Percentiles rank a stretch among this genome's conserved stretches.
Evolutionary conservation across 2,113 vertebrate genomes (phyloP).

Genomic region (Rattus norvegicus): DNA sequence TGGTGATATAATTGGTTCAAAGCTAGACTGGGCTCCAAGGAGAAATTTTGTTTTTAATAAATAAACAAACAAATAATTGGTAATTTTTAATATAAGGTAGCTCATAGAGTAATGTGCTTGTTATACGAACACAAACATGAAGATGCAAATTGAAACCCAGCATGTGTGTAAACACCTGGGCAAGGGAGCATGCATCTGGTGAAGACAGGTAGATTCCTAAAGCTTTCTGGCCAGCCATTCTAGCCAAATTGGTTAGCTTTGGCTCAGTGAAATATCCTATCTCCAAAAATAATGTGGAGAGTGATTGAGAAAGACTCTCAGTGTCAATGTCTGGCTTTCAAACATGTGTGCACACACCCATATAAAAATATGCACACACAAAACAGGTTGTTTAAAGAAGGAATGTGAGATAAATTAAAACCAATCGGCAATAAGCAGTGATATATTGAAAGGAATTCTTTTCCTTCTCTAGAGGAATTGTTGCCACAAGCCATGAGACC

Average conservation of each 20-base stretch:
- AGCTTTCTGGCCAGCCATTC: not conserved
- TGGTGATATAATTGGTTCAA: not conserved
- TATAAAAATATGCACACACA: not conserved
- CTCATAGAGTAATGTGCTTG: not conserved
- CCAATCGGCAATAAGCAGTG: not conserved
- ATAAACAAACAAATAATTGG: not conserved
- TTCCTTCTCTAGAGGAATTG: not conserved
- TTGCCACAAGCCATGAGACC: not conserved
- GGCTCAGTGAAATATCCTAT: not conserved
- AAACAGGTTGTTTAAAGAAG: not conserved
- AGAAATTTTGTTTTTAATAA: not conserved
- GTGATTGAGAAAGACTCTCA: not conserved
- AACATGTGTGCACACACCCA: not conserved
- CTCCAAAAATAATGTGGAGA: not conserved
- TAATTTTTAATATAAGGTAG: not conserved
- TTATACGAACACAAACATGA: too few relatives aligned
- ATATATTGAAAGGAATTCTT: not conserved
- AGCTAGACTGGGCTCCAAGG: too few relatives aligned
- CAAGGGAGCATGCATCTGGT: not conserved
- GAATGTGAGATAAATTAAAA: constrained; percentile 38
- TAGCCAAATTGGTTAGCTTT: not conserved
- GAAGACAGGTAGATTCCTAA: not conserved
- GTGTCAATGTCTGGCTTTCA: not conserved
- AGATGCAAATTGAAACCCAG: not conserved
- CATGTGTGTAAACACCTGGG: not conserved